Evolutionary conservation across 2,888 invertebrate genomes (phyloP).

Genomic region (Oscheius sp.): DNA sequence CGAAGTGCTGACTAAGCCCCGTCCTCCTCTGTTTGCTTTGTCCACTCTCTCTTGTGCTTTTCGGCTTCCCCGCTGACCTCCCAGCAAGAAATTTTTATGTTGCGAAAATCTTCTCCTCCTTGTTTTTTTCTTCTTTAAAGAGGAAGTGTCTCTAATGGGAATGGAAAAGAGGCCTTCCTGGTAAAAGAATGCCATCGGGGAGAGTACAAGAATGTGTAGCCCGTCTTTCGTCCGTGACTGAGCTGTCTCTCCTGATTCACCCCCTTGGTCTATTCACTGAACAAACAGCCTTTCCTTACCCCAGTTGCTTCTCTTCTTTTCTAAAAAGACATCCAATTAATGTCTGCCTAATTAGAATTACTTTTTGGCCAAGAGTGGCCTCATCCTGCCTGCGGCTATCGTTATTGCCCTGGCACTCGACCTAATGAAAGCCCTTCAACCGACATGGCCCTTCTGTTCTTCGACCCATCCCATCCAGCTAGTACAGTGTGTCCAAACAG

Average conservation of each 20-base stretch:
- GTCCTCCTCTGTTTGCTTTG: constrained; percentile 18
- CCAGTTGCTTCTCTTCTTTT: too few species aligned
- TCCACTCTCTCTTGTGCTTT: constrained; percentile 35
- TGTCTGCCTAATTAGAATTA: constrained; percentile 13
- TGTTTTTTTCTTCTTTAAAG: neutral
- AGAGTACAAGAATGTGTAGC: too few species aligned
- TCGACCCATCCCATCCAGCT: too few species aligned
- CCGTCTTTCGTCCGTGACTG: neutral
- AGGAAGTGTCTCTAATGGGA: neutral
- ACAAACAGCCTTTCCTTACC: constrained; percentile 1
- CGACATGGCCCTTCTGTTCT: neutral
- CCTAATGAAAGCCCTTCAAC: constrained; percentile 28
- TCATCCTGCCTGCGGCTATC: constrained; percentile 10
- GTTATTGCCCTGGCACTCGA: constrained; percentile 20
- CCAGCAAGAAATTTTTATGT: constrained; percentile 11
- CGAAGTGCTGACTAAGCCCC: constrained; percentile 22
- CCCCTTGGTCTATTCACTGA: constrained; percentile 6
- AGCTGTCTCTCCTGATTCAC: constrained; percentile 15
- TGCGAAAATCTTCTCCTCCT: constrained; percentile 12
- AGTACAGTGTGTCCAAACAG: constrained; percentile 21
- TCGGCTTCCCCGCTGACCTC: constrained; percentile 35
- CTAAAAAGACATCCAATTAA: too few species aligned
- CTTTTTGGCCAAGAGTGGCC: constrained; percentile 15
- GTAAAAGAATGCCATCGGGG: too few species aligned
- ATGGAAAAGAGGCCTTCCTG: too few species aligned